Conservation (phyloP, 2,113 vertebrate species). For the Dicaeum eximium region DNA sequence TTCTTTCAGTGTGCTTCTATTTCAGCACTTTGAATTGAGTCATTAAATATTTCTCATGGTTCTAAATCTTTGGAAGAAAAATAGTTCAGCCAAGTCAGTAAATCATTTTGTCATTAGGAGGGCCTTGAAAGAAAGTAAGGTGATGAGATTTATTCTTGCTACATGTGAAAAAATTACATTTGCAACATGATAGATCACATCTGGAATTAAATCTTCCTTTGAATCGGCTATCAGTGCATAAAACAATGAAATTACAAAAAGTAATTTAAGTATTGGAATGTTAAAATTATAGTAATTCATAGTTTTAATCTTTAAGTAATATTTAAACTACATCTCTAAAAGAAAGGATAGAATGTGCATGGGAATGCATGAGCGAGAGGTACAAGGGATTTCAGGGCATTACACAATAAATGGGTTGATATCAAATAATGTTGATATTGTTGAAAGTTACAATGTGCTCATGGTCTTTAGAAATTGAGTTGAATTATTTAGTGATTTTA, state of each 20-base stretch:
- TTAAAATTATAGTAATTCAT: neutral
- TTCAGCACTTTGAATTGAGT: neutral
- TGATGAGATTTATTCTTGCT: neutral
- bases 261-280: neutral
- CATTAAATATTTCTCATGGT: slow-evolving; percentile 31
- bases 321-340: neutral
- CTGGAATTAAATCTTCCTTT: neutral
- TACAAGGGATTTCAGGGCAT: neutral
- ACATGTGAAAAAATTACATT: neutral
- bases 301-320: neutral
- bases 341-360: neutral
- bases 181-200: neutral
- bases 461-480: neutral
- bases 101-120: neutral
- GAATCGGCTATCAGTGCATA: neutral
- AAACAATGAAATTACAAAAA: neutral
- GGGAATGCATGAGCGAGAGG: neutral
- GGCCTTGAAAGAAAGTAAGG: neutral
- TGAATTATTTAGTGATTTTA: neutral
- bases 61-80: slow-evolving; percentile 12
- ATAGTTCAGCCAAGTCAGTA: neutral
- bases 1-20: neutral
- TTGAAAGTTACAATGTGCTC: neutral
- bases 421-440: neutral
- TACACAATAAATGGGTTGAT: neutral